Evolutionary conservation across 2,888 invertebrate species (phyloP), one percentile per base, ranked within the genome.

Genomic region (Camponotus fellah): DNA sequence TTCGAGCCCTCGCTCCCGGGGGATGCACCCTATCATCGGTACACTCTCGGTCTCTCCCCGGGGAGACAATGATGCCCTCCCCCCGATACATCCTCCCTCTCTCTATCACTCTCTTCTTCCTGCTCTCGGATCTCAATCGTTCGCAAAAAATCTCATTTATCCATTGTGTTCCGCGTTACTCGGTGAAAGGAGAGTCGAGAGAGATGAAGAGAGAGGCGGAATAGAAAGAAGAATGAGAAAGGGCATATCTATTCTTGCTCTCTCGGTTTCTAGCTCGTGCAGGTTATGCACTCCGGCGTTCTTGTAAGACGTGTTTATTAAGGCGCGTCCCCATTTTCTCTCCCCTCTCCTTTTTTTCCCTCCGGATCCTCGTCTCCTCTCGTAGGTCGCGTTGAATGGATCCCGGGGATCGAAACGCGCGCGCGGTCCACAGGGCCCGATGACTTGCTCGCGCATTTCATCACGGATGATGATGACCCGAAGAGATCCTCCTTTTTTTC

Each of bases 141-240:
- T 94, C 91, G 92, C 92, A 94, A 94, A 94, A 94, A 94, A 94
- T 94, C 94, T 94, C 94, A 94, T 94, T 94, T 94, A 93, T 92
- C 93, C 92, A 94, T 94, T 94, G 94, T 94, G 90, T 90, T 79
- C 83, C 87, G 92, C 89, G 92, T 92, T 92, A 92, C 87, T 76
- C 87, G 88, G 84, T 88, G 85, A 87, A 85, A 69, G 65, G 56
- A 74, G 71, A 72, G 82, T 82, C n/a, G 75, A 74, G 40, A 71
- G 60, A 81, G 40, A 79, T 64, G 32, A 26, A 60, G 17, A 58
- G 34, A 56, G 77, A 60, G 46, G 79, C 58, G 77, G 32, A 46
- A 56, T 58, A 37, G 56, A 72, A 46, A 46, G 14, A 46, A 40
- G 64, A 58, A 66, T 64, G 37, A 64, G 62, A 81, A 75, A 53